phyloP scores from a whole-genome alignment of 1,140 invertebrate species.

The Marisa cornuarietis region DNA sequence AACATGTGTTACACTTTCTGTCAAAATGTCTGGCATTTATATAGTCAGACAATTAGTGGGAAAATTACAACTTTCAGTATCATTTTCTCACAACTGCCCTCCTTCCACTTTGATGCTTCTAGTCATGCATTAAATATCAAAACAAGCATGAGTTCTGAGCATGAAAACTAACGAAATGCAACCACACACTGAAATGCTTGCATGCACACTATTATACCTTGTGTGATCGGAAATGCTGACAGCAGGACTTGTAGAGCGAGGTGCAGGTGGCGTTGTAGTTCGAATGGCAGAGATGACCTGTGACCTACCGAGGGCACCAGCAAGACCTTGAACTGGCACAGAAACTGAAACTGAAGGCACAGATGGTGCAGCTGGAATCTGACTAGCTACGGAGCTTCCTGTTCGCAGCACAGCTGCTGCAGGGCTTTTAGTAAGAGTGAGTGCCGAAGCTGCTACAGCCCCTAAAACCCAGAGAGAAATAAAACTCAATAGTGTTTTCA shows the following conservation, averaged over 20 bases:
- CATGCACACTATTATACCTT: not conserved
- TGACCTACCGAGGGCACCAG: conserved; percentile 8
- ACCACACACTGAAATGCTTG: no score
- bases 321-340: conserved; percentile 4
- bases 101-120: no score
- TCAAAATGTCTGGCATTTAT: no score
- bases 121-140: no score
- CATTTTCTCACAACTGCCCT: no score
- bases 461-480: conserved; percentile 6
- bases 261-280: conserved; percentile 18
- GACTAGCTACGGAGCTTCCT: conserved; percentile 5
- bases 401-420: conserved; percentile 17
- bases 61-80: no score
- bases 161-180: no score
- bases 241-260: conserved; percentile 20
- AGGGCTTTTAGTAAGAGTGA: conserved; percentile 21
- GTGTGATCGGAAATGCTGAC: conserved; percentile 15
- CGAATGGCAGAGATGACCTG: conserved; percentile 24
- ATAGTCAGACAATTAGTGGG: no score
- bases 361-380: conserved; percentile 22
- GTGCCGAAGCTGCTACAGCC: conserved; percentile 29
- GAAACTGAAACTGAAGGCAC: conserved; percentile 15
- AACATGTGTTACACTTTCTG: no score
- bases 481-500: not conserved
- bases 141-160: no score